Base-by-base conservation (phyloP, 2,888 invertebrate genomes). In the Parnassius orleans region DNA sequence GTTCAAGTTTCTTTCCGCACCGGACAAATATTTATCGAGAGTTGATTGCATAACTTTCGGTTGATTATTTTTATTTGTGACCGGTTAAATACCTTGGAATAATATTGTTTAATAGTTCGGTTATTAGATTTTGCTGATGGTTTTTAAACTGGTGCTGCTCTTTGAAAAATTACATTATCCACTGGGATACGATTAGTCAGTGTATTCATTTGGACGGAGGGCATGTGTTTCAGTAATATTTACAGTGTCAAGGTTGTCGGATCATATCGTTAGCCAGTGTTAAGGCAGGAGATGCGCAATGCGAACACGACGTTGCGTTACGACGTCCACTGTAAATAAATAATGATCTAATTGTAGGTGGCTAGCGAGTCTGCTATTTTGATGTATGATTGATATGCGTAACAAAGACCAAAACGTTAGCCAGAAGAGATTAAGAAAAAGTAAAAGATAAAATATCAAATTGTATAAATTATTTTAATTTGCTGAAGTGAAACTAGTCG, bases 341-440 rank as follows among this genome's bases (percentile, higher is more conserved):
- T 86, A 89, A 86, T 91, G 90, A 90, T 81, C 90, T 90, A 90
- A 90, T 90, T 87, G 84, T 88, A 84, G 77, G 70, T 75, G 75
- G 76, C 75, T 76, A 72, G 68, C 74, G 77, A 78, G 76, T 78
- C 75, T 64, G 82, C 85, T 89, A 90, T 89, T 90, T 87, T 77
- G 77, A 83, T 80, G 67, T 73, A 75, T 84, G 83, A 81, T 79
- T 75, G 76, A 74, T 71, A 76, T 64, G 67, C 63, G 47, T 55
- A 47, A 47, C 50, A 43, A n/a, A 51, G 12, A 46, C n/a, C 55
- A 41, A 47, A 42, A 9, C 24, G 24, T 54, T 60, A 57, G 51
- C 10, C 44, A 44, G 58, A 5, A 43, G 44, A 51, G 51, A 24
- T 58, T 54, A 12, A 14, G 19, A 52, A 56, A 52, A 42, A 15